These are phyloP conservation scores for Ammospiza nelsoni DNA, from an alignment of 2,113 vertebrate genomes.

Conservation along the genomic window DNA sequence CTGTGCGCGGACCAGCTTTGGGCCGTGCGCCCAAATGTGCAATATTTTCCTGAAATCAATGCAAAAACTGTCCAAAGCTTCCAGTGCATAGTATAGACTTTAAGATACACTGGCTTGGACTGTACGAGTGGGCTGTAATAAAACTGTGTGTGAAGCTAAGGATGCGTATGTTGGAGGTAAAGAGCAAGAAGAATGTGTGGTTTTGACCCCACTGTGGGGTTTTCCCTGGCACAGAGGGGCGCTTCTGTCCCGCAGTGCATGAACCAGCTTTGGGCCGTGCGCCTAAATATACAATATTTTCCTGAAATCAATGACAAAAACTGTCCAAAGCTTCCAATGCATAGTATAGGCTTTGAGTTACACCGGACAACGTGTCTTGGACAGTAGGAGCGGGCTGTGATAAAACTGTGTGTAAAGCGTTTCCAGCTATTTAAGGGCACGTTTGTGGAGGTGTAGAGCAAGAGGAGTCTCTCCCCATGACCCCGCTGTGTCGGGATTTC, in stretches of 20 bases:
- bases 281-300: not conserved
- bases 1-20: too few species aligned
- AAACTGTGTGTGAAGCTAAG: fast-evolving
- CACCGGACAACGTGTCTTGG: not conserved
- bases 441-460: too few species aligned
- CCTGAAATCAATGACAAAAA: not conserved
- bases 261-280: too few species aligned
- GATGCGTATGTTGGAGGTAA: fast-evolving
- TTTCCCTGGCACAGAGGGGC: too few species aligned
- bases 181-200: too few species aligned
- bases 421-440: too few species aligned
- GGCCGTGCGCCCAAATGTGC: too few species aligned
- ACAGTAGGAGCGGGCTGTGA: not conserved
- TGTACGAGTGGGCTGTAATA: not conserved
- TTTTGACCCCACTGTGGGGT: not conserved
- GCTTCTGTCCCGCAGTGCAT: too few species aligned
- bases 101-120: fast-evolving
- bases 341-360: not conserved
- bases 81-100: not conserved
- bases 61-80: not conserved
- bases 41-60: too few species aligned
- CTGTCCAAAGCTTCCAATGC: not conserved
- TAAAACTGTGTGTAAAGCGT: fast-evolving
- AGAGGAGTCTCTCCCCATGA: too few species aligned
- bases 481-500: too few species aligned